Base-by-base conservation (phyloP, 2,797 vertebrate genomes). In the Helicolenus hilgendorfi region DNA sequence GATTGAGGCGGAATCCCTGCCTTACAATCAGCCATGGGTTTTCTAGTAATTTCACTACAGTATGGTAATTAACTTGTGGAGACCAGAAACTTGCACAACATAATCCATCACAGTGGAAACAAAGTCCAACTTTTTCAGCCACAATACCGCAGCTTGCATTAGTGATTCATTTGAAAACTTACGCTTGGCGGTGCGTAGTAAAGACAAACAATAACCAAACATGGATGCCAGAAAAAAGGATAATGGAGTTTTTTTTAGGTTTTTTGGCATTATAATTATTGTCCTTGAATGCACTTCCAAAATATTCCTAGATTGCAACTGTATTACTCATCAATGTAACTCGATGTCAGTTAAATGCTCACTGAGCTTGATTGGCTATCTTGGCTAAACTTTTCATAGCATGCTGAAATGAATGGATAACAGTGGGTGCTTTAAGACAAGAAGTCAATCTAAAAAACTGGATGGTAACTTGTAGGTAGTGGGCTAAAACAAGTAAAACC, bases 51-150 rank as follows among this genome's bases (percentile, higher is more conserved):
- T 82, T 76, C 33, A 26, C 45, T 26, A 45, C n/a, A 70, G 18
- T 59, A 63, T 70, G 49, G 75, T 63, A 49, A 49, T 65, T 33
- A 72, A 72, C 45, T 71, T 77, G 31, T 29, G 27, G 68, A 56
- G 15, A 74, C 33, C 14, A 80, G 60, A 83, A 70, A 67, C 56
- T 20, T 70, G 27, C 55, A 63, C 31, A 72, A 67, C 38, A 33
- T 62, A 72, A 91, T 84, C 77, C 72, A 69, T 84, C 58, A 79
- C 6, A 29, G n/a, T 55, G 26, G 59, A 73, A 36, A 45, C n/a
- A 1, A 33, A 63, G 29, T 74, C 59, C 15, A 58, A 11, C 22
- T 72, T 67, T 20, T 8, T 11, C 1, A 63, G 5, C 56, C 41
- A 49, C 63, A 22, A 45, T 26, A 4, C 55, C 59, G 11, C 63